phyloP scores from a whole-genome alignment of 2,113 vertebrate genomes.

The Trogon melanurus region DNA sequence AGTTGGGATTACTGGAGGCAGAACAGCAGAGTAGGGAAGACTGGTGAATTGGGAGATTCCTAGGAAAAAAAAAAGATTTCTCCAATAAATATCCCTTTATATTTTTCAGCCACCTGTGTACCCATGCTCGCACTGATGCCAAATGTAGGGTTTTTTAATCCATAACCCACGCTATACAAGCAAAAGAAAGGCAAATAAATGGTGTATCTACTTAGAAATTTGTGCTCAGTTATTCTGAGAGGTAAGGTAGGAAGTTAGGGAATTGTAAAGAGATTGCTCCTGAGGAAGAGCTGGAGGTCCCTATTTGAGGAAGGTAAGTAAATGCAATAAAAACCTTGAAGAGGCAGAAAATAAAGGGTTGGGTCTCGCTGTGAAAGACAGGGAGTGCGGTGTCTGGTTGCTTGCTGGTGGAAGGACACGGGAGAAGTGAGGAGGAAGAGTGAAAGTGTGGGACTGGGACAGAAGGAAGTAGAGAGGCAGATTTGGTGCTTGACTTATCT shows the following conservation, averaged over 20 bases:
- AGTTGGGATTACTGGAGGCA: not conserved
- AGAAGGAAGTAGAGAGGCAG: not conserved
- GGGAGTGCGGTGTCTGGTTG: not conserved
- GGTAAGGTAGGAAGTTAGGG: not conserved
- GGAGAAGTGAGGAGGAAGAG: not conserved
- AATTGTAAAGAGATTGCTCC: not conserved
- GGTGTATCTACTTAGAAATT: not conserved
- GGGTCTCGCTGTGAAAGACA: not conserved
- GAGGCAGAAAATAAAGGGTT: not conserved
- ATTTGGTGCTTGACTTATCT: not conserved
- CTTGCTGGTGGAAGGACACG: not conserved
- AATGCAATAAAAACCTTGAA: not conserved
- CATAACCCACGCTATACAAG: not conserved
- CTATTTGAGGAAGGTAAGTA: not conserved
- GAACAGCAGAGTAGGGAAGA: not conserved
- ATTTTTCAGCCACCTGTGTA: not conserved
- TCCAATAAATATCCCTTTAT: not conserved
- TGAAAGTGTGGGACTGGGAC: rapidly evolving
- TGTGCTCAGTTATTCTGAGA: not conserved
- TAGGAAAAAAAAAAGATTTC: not conserved
- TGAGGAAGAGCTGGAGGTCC: not conserved
- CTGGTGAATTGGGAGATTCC: not conserved
- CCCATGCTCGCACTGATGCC: not conserved
- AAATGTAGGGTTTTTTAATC: not conserved
- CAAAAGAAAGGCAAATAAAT: not conserved